These are phyloP conservation scores for Stenolophus ochropezus DNA, from an alignment of 2,888 invertebrate species.

Conservation along the genomic window DNA sequence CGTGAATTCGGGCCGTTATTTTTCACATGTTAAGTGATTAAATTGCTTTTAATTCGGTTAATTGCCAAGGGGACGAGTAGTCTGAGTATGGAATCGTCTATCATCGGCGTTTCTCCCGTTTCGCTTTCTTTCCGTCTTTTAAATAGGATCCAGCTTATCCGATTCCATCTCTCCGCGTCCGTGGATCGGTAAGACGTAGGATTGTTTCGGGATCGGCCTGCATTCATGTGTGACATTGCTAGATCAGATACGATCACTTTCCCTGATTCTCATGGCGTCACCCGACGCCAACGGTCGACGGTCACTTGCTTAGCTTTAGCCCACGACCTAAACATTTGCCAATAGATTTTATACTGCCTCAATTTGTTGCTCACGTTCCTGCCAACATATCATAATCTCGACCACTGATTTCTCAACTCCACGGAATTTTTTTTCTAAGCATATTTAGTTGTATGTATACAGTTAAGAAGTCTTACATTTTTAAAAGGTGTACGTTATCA, in stretches of 20 bases:
- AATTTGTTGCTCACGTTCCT: not conserved
- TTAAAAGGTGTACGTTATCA: no score
- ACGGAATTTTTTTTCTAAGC: no score
- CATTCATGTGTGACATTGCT: constrained; percentile 40
- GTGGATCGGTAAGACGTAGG: constrained; percentile 37
- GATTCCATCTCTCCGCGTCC: not conserved
- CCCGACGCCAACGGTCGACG: not conserved
- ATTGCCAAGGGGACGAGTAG: constrained; percentile 5
- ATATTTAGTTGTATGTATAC: no score
- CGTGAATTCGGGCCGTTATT: constrained; percentile 17
- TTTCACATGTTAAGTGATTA: constrained; percentile 42
- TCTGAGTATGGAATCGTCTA: constrained; percentile 6
- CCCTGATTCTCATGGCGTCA: not conserved
- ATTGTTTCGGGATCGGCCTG: constrained; percentile 24
- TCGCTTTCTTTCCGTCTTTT: constrained; percentile 32
- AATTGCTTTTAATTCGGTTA: constrained; percentile 43
- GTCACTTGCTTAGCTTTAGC: not conserved
- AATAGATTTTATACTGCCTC: not conserved
- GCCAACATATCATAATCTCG: no score
- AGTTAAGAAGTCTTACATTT: no score
- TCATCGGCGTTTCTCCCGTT: constrained; percentile 32
- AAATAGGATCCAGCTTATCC: constrained; percentile 35
- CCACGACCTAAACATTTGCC: not conserved
- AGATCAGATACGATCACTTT: constrained; percentile 35
- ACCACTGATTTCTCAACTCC: no score